A percentile compares a stretch with the other conserved stretches of the same genome.
phyloP scores from a whole-genome alignment of 2,888 invertebrate genomes.

The Meandrusa payeni region DNA sequence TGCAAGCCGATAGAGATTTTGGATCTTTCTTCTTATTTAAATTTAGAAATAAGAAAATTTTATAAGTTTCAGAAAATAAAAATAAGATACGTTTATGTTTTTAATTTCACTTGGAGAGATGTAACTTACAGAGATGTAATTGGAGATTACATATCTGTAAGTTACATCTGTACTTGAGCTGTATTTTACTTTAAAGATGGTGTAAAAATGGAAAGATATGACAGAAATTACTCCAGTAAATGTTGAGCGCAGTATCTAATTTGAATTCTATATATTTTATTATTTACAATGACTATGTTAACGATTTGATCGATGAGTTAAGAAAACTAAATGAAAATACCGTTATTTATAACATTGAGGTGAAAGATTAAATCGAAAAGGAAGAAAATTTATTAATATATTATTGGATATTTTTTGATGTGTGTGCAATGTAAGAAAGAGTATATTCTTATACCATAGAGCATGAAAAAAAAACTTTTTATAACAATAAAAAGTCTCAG shows the following conservation, averaged over 20 bases:
- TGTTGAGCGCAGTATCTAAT: constrained; percentile 33
- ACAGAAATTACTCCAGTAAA: constrained; percentile 40
- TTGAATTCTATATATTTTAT: constrained; percentile 36
- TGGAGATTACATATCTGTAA: too few species aligned
- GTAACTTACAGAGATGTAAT: constrained; percentile 32
- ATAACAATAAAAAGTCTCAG: too few species aligned
- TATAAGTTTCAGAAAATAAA: constrained; percentile 24
- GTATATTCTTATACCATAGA: too few species aligned
- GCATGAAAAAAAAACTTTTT: too few species aligned
- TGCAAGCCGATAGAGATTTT: too few species aligned
- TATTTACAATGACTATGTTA: constrained; percentile 31
- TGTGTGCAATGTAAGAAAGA: too few species aligned
- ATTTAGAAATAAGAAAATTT: constrained; percentile 7
- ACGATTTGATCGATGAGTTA: constrained; percentile 31
- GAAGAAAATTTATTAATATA: too few species aligned
- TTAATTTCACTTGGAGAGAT: constrained; percentile 38
- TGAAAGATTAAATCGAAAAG: constrained; percentile 28
- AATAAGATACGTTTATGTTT: constrained; percentile 33
- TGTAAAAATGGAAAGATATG: constrained; percentile 34
- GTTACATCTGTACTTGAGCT: too few species aligned
- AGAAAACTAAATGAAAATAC: constrained; percentile 34
- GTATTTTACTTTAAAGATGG: constrained; percentile 34
- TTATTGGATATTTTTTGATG: too few species aligned
- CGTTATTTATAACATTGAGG: constrained; percentile 23
- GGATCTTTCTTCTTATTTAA: constrained; percentile 9